Percentiles rank a stretch among this genome's conserved stretches.
phyloP scores from a whole-genome alignment of 92 coral and sea anemone genomes.

The Phenganax subtilis region DNA sequence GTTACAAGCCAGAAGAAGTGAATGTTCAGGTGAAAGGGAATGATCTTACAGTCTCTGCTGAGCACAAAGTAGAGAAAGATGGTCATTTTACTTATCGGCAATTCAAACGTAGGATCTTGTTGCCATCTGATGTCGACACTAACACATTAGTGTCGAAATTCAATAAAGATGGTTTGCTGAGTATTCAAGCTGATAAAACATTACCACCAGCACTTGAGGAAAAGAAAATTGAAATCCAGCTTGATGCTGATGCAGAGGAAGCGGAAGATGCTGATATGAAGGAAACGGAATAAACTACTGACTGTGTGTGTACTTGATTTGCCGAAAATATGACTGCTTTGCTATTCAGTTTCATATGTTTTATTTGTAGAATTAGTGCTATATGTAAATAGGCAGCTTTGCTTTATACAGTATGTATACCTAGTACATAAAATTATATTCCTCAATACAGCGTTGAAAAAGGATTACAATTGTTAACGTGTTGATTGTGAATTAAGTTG shows the following conservation, averaged over 20 bases:
- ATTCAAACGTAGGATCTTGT: constrained; percentile 71
- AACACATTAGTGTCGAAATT: constrained; percentile 60
- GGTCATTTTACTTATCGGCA: constrained; percentile 67
- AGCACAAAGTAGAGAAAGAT: constrained; percentile 63
- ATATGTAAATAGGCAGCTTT: too few species aligned
- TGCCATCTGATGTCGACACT: constrained; percentile 84
- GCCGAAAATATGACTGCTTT: too few species aligned
- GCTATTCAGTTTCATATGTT: too few species aligned
- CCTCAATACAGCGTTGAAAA: too few species aligned
- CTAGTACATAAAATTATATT: too few species aligned
- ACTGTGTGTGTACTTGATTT: too few species aligned
- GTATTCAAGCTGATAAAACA: constrained; percentile 67
- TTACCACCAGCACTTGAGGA: constrained; percentile 58
- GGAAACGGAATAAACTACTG: too few species aligned
- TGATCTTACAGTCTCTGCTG: constrained; percentile 73
- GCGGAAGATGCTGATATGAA: too few species aligned
- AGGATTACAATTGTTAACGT: too few species aligned
- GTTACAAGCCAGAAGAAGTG: constrained; percentile 69
- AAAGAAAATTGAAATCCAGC: constrained; percentile 53
- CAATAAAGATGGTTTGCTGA: constrained; percentile 69
- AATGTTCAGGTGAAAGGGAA: constrained; percentile 68
- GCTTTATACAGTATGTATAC: too few species aligned
- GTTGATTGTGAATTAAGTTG: too few species aligned
- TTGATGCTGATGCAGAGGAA: background rate
- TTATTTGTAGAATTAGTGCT: too few species aligned